Evolutionary conservation across 2,797 vertebrate species (phyloP).

Genomic region (Notolabrus celidotus): DNA sequence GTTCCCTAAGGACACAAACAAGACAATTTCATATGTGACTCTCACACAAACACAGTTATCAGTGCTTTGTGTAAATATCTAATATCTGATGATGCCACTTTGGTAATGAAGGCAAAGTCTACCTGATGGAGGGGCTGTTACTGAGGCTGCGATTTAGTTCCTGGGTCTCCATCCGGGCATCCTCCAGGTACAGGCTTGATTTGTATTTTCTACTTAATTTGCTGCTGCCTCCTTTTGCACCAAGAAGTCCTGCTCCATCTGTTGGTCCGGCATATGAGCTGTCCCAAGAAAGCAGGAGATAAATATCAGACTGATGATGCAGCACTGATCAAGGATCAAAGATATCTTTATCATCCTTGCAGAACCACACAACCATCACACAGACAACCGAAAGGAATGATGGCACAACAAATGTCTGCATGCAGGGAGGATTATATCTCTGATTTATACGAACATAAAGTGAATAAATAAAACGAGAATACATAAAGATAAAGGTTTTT

Average conservation of each 20-base stretch:
- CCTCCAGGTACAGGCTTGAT: constrained; percentile 67
- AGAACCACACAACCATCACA: too few relatives aligned
- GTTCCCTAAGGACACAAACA: constrained; percentile 71
- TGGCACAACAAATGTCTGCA: too few relatives aligned
- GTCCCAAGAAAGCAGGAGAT: constrained; percentile 18
- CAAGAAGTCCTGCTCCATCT: background rate
- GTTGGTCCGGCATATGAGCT: too few relatives aligned
- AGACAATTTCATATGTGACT: background rate
- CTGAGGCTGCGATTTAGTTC: constrained; percentile 32
- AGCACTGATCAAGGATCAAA: too few relatives aligned
- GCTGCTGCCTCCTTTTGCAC: constrained; percentile 38
- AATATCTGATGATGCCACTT: background rate
- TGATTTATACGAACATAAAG: background rate
- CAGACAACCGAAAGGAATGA: background rate
- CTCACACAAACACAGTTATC: constrained; percentile 1
- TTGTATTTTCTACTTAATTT: constrained; percentile 39
- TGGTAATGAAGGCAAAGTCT: background rate
- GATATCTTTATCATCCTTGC: too few relatives aligned
- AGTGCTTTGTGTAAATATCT: background rate
- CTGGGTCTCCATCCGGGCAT: constrained; percentile 38
- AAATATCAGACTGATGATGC: constrained; percentile 28
- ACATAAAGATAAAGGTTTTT: background rate
- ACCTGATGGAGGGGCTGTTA: constrained; percentile 64
- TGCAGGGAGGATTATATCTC: too few relatives aligned
- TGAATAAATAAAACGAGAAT: background rate